These are phyloP conservation scores for Gallinago paraguaiae DNA, from an alignment of 2,113 vertebrate genomes.

Conservation along the genomic window DNA sequence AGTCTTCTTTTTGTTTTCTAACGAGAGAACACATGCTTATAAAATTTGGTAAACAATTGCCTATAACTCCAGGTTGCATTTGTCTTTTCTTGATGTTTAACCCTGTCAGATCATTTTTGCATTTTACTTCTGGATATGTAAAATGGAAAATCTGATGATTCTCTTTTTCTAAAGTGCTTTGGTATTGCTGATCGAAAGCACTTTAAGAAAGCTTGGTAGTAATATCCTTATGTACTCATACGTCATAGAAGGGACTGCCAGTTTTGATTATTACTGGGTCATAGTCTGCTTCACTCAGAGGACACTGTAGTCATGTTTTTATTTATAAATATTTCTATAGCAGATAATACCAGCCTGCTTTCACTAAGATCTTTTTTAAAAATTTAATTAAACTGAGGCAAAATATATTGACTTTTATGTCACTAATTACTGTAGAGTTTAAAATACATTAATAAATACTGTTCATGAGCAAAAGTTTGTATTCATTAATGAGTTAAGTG, in stretches of 20 bases:
- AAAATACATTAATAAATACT: not conserved
- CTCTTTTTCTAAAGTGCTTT: not conserved
- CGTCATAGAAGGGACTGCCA: not conserved
- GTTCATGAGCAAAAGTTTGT: not conserved
- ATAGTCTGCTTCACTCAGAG: not conserved
- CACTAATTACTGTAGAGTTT: not conserved
- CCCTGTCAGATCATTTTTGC: not conserved
- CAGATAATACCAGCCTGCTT: not conserved
- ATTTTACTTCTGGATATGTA: not conserved
- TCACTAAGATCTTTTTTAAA: not conserved
- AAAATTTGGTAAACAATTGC: not conserved
- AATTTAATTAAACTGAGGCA: not conserved
- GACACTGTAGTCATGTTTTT: not conserved
- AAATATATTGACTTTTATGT: not conserved
- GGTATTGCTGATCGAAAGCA: not conserved
- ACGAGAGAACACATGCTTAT: accelerated
- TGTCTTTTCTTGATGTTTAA: not conserved
- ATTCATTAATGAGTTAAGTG: not conserved
- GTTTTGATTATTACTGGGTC: not conserved
- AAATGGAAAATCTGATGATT: not conserved
- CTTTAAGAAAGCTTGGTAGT: not conserved
- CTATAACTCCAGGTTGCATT: not conserved
- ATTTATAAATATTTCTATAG: not conserved
- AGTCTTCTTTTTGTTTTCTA: not conserved
- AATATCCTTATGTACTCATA: not conserved